Conservation (phyloP, 2,113 vertebrate genomes). For the Rhipidura dahli region DNA sequence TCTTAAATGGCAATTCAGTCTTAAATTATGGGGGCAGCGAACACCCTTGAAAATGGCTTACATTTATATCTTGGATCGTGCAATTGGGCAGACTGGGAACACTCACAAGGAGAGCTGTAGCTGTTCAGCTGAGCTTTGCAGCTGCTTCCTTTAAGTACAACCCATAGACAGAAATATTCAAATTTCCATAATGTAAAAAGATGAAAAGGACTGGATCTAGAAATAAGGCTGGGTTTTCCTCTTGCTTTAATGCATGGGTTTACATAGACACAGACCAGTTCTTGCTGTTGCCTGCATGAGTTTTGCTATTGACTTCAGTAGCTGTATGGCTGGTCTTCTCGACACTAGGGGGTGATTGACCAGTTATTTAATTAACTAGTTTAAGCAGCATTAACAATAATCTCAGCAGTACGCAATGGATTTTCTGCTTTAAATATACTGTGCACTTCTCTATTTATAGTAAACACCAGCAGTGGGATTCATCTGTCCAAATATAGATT, state of each 20-base stretch:
- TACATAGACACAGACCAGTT: not conserved
- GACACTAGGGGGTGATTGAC: constrained; percentile 40
- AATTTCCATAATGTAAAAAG: not conserved
- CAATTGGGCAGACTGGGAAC: not conserved
- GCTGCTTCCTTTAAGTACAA: not conserved
- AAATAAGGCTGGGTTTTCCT: not conserved
- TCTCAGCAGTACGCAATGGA: constrained; percentile 49
- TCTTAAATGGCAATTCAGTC: not conserved
- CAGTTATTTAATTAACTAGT: constrained; percentile 63
- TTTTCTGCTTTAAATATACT: constrained; percentile 67
- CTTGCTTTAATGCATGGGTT: not conserved
- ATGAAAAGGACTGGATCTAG: not conserved
- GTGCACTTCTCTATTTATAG: constrained; percentile 60
- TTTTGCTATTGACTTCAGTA: not conserved
- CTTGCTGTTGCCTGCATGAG: not conserved
- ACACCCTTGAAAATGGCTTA: not conserved
- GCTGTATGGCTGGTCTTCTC: not conserved
- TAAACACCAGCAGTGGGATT: constrained; percentile 63
- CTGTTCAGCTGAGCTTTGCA: constrained; percentile 11
- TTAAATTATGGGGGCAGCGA: not conserved
- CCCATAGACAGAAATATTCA: not conserved
- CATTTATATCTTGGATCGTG: not conserved
- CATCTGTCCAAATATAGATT: constrained; percentile 61
- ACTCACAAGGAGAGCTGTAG: not conserved
- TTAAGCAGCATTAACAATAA: constrained; percentile 66